A percentile compares a stretch with the other conserved stretches of the same genome.
Evolutionary conservation across 2,797 vertebrate genomes (phyloP).

Genomic region (Vipera latastei): DNA sequence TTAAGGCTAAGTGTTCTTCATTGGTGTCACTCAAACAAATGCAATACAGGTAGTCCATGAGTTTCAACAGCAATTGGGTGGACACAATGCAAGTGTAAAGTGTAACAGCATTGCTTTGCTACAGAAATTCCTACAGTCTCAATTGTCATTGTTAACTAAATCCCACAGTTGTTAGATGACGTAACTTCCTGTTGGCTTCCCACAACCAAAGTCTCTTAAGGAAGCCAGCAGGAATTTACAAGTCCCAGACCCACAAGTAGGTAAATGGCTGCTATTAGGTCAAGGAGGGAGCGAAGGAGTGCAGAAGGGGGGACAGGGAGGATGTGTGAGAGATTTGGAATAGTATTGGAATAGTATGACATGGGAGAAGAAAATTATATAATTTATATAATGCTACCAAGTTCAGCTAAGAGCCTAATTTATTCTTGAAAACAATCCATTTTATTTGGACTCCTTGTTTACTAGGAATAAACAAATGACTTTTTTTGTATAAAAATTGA

Average conservation of each 20-base stretch:
- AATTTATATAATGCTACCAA: neutral
- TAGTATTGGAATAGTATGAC: neutral
- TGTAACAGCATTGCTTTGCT: neutral
- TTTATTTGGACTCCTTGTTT: neutral
- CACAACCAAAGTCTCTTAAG: neutral
- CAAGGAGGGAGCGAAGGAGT: neutral
- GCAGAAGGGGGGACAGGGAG: neutral
- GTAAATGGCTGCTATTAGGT: neutral
- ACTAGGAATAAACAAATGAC: neutral
- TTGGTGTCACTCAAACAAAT: neutral
- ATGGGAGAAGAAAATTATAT: neutral
- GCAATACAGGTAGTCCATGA: neutral
- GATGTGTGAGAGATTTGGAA: neutral
- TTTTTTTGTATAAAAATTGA: neutral
- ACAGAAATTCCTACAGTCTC: neutral
- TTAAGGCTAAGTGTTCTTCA: neutral
- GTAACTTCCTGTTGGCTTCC: neutral
- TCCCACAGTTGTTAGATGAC: neutral
- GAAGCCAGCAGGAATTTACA: neutral
- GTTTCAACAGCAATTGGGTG: neutral
- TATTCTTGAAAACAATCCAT: neutral
- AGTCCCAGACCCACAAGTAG: neutral
- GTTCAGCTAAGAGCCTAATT: neutral
- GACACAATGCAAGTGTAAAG: neutral
- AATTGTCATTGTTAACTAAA: neutral